A percentile compares a stretch with the other conserved stretches of the same genome.
Conservation (phyloP, 2,888 invertebrate genomes). For the Blastobasis adustella region DNA sequence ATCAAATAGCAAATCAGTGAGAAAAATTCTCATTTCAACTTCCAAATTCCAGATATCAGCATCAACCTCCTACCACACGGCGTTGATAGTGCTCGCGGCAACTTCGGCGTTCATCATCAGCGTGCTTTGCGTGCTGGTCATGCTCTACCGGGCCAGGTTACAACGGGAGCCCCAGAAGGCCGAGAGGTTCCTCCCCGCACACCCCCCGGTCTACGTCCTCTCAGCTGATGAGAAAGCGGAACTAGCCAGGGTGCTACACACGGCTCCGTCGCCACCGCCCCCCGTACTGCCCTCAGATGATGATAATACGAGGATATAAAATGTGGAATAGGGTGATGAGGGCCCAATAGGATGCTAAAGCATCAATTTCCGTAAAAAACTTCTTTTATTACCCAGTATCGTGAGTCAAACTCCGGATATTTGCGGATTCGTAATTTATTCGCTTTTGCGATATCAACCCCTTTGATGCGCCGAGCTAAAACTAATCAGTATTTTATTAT, state of each 20-base stretch:
- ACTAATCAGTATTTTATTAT: too few relatives aligned
- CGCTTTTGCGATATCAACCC: too few relatives aligned
- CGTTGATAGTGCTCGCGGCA: constrained; percentile 84
- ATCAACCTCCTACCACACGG: constrained; percentile 83
- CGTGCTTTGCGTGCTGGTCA: constrained; percentile 82
- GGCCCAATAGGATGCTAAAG: too few relatives aligned
- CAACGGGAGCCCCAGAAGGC: constrained; percentile 69
- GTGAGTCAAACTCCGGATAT: too few relatives aligned
- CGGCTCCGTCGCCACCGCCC: constrained; percentile 45
- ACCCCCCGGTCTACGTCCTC: constrained; percentile 80
- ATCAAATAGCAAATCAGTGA: too few relatives aligned
- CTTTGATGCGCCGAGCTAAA: too few relatives aligned
- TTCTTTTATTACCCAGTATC: too few relatives aligned
- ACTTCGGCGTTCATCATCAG: constrained; percentile 87
- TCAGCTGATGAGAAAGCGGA: constrained; percentile 78
- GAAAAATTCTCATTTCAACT: too few relatives aligned
- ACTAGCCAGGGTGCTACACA: constrained; percentile 55
- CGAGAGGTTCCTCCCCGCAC: constrained; percentile 76
- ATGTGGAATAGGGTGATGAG: not conserved
- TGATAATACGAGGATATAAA: constrained; percentile 45
- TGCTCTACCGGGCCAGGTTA: constrained; percentile 79
- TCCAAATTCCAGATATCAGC: constrained; percentile 62
- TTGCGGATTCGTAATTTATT: too few relatives aligned
- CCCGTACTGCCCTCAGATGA: constrained; percentile 29
- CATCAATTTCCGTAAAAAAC: too few relatives aligned